Base-by-base conservation (phyloP, 2,113 vertebrate genomes). In the Scytalopus superciliaris region DNA sequence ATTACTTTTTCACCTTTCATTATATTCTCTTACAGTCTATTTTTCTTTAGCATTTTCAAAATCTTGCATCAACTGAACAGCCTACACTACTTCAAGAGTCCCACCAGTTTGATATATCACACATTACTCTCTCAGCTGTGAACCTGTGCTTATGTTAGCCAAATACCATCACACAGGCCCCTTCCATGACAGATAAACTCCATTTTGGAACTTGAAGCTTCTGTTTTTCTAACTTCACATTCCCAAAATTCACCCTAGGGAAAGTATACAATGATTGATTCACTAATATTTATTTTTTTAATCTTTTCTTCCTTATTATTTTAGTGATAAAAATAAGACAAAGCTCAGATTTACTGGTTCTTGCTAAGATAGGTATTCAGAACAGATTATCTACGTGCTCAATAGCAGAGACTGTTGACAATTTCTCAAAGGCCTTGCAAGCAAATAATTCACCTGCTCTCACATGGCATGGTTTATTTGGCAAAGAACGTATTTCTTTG, bases 381-480 rank as follows among this genome's bases (percentile, higher is more conserved):
- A 89, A 52, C 12, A 59, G 3, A 28, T 63, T 44, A 52, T 19
- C 15, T 37, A 13, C 7, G 5, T 4, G 6, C 3, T 7, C 33
- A 14, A 27, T 5, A 69, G 17, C 31, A 55, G 23, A 72, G 16
- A 44, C 8, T 21, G 10, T 4, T 7, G 5, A 63, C 8, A 4
- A 56, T 31, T 68, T 73, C 50, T 69, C 45, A 56, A 31, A 77
- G 12, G 6, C 7, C 33, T 63, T 68, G 33, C 4, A 39, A 82
- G 35, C 1, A 56, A 67, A 28, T 9, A 8, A 14, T 19, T 59
- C 52, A 37, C 1, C 8, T 49, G 5, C 15, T 70, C 9, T 67
- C 39, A 44, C 6, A 18, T 2, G 0, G 7, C 21, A 23, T 0
- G 2, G 5, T 10, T 62, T 70, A 35, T 39, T 5, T 5, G 3